Base-by-base conservation (phyloP, 2,888 invertebrate genomes). In the Amorpha juglandis region DNA sequence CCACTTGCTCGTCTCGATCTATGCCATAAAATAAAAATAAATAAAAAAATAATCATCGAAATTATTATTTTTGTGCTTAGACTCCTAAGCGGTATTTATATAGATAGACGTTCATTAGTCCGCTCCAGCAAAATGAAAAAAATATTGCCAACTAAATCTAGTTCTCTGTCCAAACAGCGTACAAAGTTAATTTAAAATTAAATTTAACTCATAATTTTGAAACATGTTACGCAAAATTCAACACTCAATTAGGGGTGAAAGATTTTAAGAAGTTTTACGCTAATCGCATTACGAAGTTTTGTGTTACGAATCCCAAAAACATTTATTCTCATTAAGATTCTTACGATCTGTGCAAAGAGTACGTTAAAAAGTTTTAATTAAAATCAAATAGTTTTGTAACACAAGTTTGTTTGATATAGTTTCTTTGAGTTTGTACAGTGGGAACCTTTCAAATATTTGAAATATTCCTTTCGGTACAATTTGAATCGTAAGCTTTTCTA, bases 341-440 rank as follows among this genome's bases (percentile, higher is more conserved):
- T 53, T 33, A 35, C 35, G 35, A 64, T 48, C 48, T 21, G 14
- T 19, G 16, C 19, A 19, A 58, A 42, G 38, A 38, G 42, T 58
- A 12, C 33, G 42, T 19, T 38, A 42, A 58, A 42, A 42, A 42
- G 42, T 69, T 63, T 70, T 69, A 65, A 70, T 69, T 68, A 69
- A 70, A 58, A 58, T 19, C 47, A 63, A 62, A 35, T 0, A 16
- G 47, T 47, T 65, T 62, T 52, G 67, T 48, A 58, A 64, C 65
- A 66, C 67, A 67, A 67, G 67, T 70, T 72, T 69, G 69, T 69
- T 68, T 63, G 66, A 42, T 19, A 68, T 68, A 66, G 64, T 62
- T 64, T 64, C 67, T 71, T 71, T 67, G 68, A 69, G 66, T 69
- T 69, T 45, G 53, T 62, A 19, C 42, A 65, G 42, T 64, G 64